A percentile compares a stretch with the other conserved stretches of the same genome.
Evolutionary conservation across 2,888 invertebrate species (phyloP).

Genomic region (Hirtodrosophila duncani): DNA sequence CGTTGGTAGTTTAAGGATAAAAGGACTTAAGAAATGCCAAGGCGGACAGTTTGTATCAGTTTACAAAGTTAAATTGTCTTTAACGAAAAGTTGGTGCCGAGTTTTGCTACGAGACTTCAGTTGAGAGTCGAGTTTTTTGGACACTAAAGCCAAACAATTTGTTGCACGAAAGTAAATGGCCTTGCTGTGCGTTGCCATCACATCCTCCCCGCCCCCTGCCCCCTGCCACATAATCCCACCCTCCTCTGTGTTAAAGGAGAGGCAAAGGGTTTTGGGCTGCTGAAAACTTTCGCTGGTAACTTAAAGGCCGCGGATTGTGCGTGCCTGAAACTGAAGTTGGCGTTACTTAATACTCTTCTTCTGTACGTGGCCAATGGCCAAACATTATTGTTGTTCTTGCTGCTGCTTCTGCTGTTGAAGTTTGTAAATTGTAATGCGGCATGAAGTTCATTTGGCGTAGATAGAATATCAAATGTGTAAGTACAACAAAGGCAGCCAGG

Average conservation of each 20-base stretch:
- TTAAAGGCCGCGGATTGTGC: constrained; percentile 42
- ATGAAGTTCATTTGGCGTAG: constrained; percentile 62
- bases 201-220: no score
- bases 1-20: constrained; percentile 39
- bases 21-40: constrained; percentile 58
- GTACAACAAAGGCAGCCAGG: constrained; percentile 26
- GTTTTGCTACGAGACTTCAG: constrained; percentile 22
- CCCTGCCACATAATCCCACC: no score
- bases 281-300: constrained; percentile 21
- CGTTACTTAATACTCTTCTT: constrained; percentile 27
- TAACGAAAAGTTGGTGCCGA: constrained; percentile 60
- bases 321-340: no score
- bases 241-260: neutral
- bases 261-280: constrained; percentile 40
- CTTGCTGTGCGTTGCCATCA: no score
- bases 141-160: constrained; percentile 40
- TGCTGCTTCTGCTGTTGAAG: constrained; percentile 31
- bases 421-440: no score
- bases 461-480: constrained; percentile 66
- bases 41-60: constrained; percentile 70
- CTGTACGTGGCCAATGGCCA: no score
- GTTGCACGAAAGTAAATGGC: constrained; percentile 34
- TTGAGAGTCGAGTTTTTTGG: constrained; percentile 3
- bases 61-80: constrained; percentile 71
- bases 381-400: constrained; percentile 66